Evolutionary conservation across 2,888 invertebrate genomes (phyloP).

Genomic region (Campoplex nolae): DNA sequence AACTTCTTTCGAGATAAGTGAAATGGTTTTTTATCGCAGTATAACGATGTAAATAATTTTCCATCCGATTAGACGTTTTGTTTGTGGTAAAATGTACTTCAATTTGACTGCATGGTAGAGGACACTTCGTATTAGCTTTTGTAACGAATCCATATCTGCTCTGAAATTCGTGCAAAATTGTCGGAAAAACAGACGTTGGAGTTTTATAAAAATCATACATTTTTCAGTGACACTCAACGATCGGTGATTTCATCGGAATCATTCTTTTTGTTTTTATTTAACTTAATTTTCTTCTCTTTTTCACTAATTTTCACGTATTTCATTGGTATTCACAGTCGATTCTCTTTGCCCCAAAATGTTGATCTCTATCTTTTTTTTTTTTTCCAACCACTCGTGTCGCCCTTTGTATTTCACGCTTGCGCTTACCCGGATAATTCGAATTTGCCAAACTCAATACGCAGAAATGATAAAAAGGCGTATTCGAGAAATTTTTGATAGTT

Average conservation of each 20-base stretch:
- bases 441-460: slow-evolving; percentile 3
- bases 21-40: not conserved
- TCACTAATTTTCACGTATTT: not conserved
- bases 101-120: no score
- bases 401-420: slow-evolving; percentile 37
- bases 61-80: not conserved
- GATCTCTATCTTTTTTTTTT: not conserved
- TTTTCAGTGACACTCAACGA: no score
- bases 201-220: no score
- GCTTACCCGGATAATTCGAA: slow-evolving; percentile 57
- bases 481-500: not conserved
- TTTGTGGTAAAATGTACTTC: not conserved
- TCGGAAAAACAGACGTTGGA: no score
- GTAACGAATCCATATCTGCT: no score
- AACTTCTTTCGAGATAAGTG: not conserved
- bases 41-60: not conserved
- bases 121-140: no score
- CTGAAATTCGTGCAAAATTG: no score
- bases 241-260: no score
- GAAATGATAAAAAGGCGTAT: not conserved
- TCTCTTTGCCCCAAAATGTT: not conserved
- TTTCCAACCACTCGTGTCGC: slow-evolving; percentile 11
- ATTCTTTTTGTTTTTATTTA: not conserved
- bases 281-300: slow-evolving; percentile 6
- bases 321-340: not conserved